Conservation (phyloP, 1,140 invertebrate genomes). For the Leptinotarsa defecta region DNA sequence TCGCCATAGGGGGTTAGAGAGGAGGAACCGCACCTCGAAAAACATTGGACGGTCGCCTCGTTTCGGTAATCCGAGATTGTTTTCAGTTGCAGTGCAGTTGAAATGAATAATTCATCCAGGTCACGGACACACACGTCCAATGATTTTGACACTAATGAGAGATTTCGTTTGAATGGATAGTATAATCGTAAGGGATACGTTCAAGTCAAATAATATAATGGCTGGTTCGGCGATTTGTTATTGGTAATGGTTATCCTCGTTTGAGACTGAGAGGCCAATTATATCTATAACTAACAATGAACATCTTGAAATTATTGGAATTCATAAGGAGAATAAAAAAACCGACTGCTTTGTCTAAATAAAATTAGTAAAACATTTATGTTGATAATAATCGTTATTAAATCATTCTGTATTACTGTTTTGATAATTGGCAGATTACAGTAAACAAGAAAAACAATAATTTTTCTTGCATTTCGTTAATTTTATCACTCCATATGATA, state of each 20-base stretch:
- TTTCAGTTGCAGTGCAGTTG: conserved; percentile 10
- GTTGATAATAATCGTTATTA: no score
- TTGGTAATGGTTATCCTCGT: neutral
- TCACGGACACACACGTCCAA: neutral
- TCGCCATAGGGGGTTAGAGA: conserved; percentile 5
- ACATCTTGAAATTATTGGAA: no score
- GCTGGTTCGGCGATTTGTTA: neutral
- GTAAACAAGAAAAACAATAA: no score
- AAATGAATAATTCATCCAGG: neutral
- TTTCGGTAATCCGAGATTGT: conserved; percentile 23
- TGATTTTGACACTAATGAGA: neutral
- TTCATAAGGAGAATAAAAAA: no score
- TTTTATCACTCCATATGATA: no score
- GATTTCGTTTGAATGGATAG: neutral
- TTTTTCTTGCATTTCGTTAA: no score
- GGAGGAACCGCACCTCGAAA: conserved; percentile 16
- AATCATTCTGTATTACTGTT: no score
- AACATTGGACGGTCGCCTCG: conserved; percentile 11
- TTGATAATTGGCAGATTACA: no score
- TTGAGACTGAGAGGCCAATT: no score
- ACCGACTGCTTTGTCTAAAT: no score
- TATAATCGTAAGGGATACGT: neutral
- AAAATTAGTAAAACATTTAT: no score
- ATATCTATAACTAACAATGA: no score
- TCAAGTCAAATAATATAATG: neutral